Percentiles rank a stretch among this genome's conserved stretches.
phyloP scores from a whole-genome alignment of 2,888 invertebrate species.

The Nephrotoma appendiculata region DNA sequence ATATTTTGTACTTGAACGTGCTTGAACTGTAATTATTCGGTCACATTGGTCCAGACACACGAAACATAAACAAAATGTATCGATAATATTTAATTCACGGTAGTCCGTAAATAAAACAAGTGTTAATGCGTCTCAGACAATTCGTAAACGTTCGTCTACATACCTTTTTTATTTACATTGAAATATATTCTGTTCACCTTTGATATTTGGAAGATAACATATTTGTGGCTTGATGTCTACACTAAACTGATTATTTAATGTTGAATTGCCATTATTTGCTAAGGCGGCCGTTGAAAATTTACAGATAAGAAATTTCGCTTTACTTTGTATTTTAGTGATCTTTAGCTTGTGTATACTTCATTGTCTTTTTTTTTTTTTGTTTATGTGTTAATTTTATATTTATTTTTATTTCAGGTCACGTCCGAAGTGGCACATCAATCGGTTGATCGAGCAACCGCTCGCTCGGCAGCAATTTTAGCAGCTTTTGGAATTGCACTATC shows the following conservation, averaged over 20 bases:
- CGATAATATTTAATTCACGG: background rate
- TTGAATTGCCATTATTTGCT: background rate
- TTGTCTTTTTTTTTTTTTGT: background rate
- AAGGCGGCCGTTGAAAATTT: background rate
- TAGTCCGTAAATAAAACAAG: background rate
- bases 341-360: background rate
- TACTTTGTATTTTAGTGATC: background rate
- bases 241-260: background rate
- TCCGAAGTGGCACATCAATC: conserved; percentile 22
- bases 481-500: conserved; percentile 43
- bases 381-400: background rate
- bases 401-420: conserved; percentile 17
- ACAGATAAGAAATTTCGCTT: background rate
- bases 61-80: background rate
- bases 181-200: background rate
- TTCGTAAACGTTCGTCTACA: background rate
- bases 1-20: background rate
- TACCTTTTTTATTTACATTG: background rate
- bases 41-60: background rate
- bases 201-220: background rate
- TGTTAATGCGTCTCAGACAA: background rate
- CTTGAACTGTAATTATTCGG: background rate
- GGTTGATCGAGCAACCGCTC: conserved; percentile 38
- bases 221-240: background rate
- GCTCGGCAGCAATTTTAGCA: conserved; percentile 42